A percentile compares a stretch with the other conserved stretches of the same genome.
These are phyloP conservation scores for Nannospalax galili DNA, from an alignment of 2,113 vertebrate species.

Conservation along the genomic window DNA sequence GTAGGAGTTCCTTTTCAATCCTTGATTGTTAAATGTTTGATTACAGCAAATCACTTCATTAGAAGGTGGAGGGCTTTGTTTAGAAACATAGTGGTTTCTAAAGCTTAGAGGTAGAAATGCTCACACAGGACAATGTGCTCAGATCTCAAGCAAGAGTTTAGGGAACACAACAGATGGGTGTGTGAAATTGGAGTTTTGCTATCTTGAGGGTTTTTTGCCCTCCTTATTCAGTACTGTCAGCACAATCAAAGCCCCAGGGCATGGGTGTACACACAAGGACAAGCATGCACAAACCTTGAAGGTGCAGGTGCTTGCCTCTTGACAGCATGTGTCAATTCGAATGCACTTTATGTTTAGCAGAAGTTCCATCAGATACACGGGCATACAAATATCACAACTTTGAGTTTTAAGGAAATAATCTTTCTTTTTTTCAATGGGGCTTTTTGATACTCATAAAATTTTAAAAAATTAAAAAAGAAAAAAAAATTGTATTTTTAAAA, in stretches of 20 bases:
- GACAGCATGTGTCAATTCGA: neutral
- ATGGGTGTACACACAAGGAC: neutral
- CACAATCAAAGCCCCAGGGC: neutral
- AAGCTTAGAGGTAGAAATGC: neutral
- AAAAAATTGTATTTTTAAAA: neutral
- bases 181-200: neutral
- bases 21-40: neutral
- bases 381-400: neutral
- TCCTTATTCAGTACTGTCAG: neutral
- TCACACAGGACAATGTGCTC: neutral
- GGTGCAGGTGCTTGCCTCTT: neutral
- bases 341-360: neutral
- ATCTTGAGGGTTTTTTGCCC: neutral
- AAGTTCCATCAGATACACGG: neutral
- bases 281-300: neutral
- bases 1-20: neutral
- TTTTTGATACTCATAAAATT: no score
- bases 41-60: neutral
- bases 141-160: neutral
- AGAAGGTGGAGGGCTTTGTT: neutral
- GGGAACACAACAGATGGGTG: neutral
- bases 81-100: neutral
- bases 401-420: conserved; percentile 11
- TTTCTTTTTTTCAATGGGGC: no score
- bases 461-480: no score